Evolutionary conservation across 2,113 vertebrate genomes (phyloP).

Genomic region (Podarcis muralis): DNA sequence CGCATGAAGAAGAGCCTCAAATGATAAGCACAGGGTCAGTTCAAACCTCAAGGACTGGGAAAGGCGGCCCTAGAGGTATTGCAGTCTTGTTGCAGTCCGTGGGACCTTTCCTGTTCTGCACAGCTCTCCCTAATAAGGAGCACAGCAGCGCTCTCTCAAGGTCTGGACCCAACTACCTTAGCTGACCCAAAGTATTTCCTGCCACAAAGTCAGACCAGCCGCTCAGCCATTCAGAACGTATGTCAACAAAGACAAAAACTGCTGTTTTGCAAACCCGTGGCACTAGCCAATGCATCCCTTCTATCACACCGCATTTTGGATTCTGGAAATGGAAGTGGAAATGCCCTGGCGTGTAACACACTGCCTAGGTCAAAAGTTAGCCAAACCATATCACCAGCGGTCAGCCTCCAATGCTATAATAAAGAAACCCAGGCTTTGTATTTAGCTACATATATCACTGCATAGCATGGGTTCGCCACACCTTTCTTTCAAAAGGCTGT

Average conservation of each 20-base stretch:
- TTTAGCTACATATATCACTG: not conserved
- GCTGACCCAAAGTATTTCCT: not conserved
- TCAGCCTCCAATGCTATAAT: not conserved
- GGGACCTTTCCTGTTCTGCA: not conserved
- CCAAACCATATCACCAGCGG: not conserved
- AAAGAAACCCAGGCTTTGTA: not conserved
- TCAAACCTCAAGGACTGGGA: no score
- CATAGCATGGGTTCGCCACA: not conserved
- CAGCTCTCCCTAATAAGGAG: not conserved
- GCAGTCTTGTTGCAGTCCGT: no score
- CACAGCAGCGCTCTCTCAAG: not conserved
- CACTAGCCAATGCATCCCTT: no score
- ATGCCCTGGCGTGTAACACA: not conserved
- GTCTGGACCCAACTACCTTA: not conserved
- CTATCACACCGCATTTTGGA: no score
- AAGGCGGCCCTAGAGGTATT: no score
- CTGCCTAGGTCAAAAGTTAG: not conserved
- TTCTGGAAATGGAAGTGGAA: not conserved
- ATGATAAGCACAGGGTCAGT: no score
- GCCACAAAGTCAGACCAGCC: not conserved
- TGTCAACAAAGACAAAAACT: not conserved
- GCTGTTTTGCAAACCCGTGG: not conserved
- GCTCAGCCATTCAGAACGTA: not conserved
- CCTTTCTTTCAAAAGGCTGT: not conserved
- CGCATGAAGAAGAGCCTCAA: no score